Evolutionary conservation across 2,888 invertebrate genomes (phyloP), one percentile per base, ranked within the genome.

Genomic region (Dorcus parallelipipedus): DNA sequence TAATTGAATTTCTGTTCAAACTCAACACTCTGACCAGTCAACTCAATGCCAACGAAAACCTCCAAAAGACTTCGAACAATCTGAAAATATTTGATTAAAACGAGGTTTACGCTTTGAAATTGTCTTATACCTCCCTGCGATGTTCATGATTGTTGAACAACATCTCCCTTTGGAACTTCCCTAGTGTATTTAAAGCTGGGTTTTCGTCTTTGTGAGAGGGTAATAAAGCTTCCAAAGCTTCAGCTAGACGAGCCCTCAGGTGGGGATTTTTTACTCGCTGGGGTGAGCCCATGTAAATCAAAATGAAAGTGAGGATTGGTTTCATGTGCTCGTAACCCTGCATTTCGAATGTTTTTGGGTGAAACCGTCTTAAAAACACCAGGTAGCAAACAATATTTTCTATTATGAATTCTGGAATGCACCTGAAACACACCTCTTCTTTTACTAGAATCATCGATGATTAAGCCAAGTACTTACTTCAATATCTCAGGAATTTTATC

Each of bases 1-100:
- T 97, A 97, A 78, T 95, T 95, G 77, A 97, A 97, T 79, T 97
- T 97, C 77, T 97, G 95, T 75, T 97, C 97, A 74, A 97, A 97
- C 71, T 93, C 91, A 17, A 97, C 96, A 72, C 90, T 93, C 75
- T 96, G 93, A 0, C 97, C 97, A 0, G 96, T 96, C 93, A 96
- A 93, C 81, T 97, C 97, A 61, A 97, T 97, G 64, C 93, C 91
- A n/a, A 97, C 96, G 77, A 97, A 97, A 7, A 97, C 95, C 73
- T 93, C 87, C 56, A 97, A 79, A 33, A 97, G 80, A 72, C 88
- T 90, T 47, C 86, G 83, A 9, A 93, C 89, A 58, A 97, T 84
- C 84, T 95, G 77, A 69, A 82, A 65, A 50, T 40, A 9, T 9
- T 6, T 3, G 7, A 45, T 45, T 20, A 45, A 45, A 42, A 33